These are phyloP conservation scores for Oreotrochilus melanogaster DNA, from an alignment of 2,113 vertebrate species.

Conservation along the genomic window DNA sequence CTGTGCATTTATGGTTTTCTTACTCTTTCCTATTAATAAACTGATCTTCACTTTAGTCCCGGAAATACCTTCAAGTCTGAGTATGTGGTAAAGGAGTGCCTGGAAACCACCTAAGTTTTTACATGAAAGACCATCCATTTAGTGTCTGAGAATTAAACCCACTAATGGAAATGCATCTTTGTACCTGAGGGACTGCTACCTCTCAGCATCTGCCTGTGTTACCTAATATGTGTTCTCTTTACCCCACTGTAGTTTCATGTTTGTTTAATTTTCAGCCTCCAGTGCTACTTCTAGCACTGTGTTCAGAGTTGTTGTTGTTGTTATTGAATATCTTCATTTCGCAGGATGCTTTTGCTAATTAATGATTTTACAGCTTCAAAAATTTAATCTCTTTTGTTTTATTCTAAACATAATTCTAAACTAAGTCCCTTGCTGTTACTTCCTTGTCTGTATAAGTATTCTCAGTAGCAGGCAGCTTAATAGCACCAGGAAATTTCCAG, in stretches of 20 bases:
- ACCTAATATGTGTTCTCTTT: background rate
- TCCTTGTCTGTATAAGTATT: background rate
- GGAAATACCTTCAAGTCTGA: background rate
- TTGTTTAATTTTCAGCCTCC: slow-evolving; percentile 18
- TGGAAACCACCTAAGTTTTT: background rate
- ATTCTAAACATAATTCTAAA: slow-evolving; percentile 10
- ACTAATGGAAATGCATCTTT: background rate
- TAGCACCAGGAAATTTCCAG: slow-evolving; percentile 15
- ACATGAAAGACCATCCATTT: background rate
- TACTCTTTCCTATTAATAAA: background rate
- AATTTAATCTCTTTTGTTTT: slow-evolving; percentile 21
- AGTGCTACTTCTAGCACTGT: background rate
- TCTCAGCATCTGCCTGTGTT: background rate
- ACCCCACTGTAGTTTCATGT: background rate
- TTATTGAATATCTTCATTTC: slow-evolving; percentile 13
- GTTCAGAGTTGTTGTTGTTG: background rate
- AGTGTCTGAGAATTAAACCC: background rate
- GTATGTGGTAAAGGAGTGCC: background rate
- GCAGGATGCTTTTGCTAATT: background rate
- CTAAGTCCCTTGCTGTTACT: background rate
- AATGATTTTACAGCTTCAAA: background rate
- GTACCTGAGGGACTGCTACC: background rate
- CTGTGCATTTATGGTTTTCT: background rate
- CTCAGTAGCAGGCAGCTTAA: background rate
- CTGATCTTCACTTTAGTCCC: background rate